These are phyloP conservation scores for Caranx melampygus DNA, from an alignment of 2,113 vertebrate genomes.

Conservation along the genomic window DNA sequence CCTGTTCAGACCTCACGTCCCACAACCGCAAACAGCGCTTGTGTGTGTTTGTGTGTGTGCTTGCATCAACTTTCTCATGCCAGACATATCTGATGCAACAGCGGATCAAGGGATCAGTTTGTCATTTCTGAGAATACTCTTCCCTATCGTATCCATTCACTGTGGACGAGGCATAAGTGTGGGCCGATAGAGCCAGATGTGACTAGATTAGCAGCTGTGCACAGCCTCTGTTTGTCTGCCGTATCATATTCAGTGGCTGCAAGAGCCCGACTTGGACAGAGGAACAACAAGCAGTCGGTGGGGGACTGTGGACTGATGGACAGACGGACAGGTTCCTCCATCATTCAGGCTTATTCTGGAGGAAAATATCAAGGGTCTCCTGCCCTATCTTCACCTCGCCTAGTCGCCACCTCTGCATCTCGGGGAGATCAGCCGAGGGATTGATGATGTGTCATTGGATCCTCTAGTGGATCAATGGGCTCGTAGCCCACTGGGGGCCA, in stretches of 20 bases:
- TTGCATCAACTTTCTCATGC: conserved; percentile 60
- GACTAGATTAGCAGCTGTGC: conserved; percentile 54
- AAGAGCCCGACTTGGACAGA: conserved; percentile 24
- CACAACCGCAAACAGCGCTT: conserved; percentile 55
- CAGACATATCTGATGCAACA: conserved; percentile 69
- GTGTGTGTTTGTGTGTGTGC: conserved; percentile 31
- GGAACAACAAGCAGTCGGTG: neutral
- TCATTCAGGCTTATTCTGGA: conserved; percentile 26
- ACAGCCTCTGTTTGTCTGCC: conserved; percentile 33
- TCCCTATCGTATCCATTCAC: conserved; percentile 33
- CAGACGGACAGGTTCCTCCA: conserved; percentile 9
- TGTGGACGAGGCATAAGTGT: conserved; percentile 45
- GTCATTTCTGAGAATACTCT: conserved; percentile 64
- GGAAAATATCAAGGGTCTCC: conserved; percentile 9
- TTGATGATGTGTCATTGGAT: conserved; percentile 71
- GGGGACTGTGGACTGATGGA: conserved; percentile 1
- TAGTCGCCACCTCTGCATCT: conserved; percentile 26
- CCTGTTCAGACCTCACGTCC: conserved; percentile 72
- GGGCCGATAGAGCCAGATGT: conserved; percentile 57
- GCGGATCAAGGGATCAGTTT: conserved; percentile 63
- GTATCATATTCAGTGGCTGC: conserved; percentile 25
- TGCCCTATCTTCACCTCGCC: neutral
- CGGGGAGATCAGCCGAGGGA: conserved; percentile 27
- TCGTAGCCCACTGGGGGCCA: conserved; percentile 50
- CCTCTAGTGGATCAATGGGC: conserved; percentile 66